Base-by-base conservation (phyloP, 53 echinoderm and acorn worm species). In the Hippasteria phrygiana region DNA sequence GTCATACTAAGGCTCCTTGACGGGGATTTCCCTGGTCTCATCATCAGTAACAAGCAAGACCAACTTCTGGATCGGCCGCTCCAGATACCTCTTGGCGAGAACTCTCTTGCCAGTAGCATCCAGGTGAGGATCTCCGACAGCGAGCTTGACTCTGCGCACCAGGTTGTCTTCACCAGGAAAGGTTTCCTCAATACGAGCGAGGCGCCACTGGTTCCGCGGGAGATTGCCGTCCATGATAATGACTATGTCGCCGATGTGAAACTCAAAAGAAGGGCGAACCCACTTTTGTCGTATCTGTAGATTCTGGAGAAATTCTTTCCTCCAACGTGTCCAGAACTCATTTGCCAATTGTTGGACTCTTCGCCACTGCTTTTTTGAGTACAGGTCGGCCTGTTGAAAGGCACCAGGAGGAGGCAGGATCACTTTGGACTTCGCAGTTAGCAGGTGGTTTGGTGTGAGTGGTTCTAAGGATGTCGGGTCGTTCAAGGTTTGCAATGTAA, bases 361-460 rank as follows among this genome's bases (percentile, higher is more conserved):
- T n/a, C n/a, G n/a, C n/a, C n/a, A n/a, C n/a, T n/a, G n/a, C n/a
- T n/a, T n/a, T n/a, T n/a, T n/a, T n/a, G n/a, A 36, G 53, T 88
- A 88, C 76, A 75, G 54, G n/a, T 88, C 76, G 4, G 36, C 26
- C 27, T 22, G 55, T 36, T 77, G 79, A 64, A 90, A 90, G 38
- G 26, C 54, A 1, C 90, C 90, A 8, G 90, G 90, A n/a, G 87
- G 93, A 11, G 88, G 90, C 5, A 90, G 65, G 9, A 88, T 70
- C 10, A 88, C 65, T 71, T 67, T 82, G 38, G 65, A 56, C 74
- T 91, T 91, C 59, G 51, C 46, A 14, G 90, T 93, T 2, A 93
- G 82, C 3, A 90, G 65, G 20, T 80, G 93, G 72, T 87, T 87
- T 8, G 93, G 88, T 34, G 90, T 93, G 4, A 90, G 65, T 14